phyloP scores from a whole-genome alignment of 2,888 invertebrate species.

The Muscina levida region DNA sequence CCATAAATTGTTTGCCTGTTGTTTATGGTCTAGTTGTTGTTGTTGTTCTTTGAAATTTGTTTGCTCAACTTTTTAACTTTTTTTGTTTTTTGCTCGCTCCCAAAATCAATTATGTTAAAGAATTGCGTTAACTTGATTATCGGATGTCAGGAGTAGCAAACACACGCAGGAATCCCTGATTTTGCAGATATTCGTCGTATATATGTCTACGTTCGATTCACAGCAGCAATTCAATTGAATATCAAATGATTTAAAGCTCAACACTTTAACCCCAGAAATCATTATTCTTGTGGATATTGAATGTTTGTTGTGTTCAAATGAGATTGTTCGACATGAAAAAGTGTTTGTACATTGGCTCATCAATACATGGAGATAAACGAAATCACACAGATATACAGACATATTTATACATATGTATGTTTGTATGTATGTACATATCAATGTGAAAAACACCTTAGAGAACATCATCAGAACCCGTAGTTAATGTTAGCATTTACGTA shows the following conservation, averaged over 20 bases:
- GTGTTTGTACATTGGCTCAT: conserved; percentile 8
- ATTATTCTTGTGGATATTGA: conserved; percentile 41
- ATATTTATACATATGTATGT: not conserved
- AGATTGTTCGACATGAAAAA: conserved; percentile 27
- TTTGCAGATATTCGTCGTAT: not conserved
- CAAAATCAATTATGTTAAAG: not conserved
- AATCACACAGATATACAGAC: not conserved
- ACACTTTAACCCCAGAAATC: conserved; percentile 42
- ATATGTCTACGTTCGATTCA: too few species aligned
- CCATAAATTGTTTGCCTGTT: not conserved
- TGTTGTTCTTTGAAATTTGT: not conserved
- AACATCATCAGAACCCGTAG: conserved; percentile 12
- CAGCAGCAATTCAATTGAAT: conserved; percentile 25
- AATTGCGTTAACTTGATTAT: not conserved
- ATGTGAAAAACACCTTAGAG: conserved; percentile 47
- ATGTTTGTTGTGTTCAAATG: conserved; percentile 19
- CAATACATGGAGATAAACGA: not conserved
- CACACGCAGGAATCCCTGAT: not conserved
- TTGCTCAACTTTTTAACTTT: not conserved
- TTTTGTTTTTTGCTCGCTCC: too few species aligned
- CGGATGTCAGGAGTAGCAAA: not conserved
- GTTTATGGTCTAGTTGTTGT: conserved; percentile 1
- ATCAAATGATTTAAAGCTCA: conserved; percentile 49
- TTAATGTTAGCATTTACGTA: too few species aligned
- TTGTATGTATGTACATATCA: conserved; percentile 12